A percentile compares a stretch with the other conserved stretches of the same genome.
Evolutionary conservation across 2,888 invertebrate genomes (phyloP).

Genomic region (Melieria omissa): DNA sequence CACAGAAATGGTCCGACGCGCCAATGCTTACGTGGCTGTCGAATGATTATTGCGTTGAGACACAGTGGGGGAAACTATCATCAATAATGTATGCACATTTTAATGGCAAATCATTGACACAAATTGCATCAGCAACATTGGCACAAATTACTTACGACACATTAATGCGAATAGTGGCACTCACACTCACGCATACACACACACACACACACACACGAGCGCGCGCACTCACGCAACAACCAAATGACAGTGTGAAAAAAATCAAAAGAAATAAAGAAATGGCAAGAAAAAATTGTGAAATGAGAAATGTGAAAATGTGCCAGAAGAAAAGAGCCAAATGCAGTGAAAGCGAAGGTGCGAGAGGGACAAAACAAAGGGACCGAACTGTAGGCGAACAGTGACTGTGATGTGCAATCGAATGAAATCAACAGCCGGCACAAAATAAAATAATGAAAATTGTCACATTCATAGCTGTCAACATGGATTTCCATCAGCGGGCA

Average conservation of each 20-base stretch:
- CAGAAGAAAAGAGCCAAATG: no score
- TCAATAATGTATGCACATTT: constrained; percentile 26
- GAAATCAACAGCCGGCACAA: neutral
- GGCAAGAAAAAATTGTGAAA: neutral
- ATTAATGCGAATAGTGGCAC: constrained; percentile 8
- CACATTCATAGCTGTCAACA: constrained; percentile 41
- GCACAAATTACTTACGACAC: constrained; percentile 27
- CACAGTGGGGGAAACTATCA: neutral
- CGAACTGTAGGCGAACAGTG: no score
- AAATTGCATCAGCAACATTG: constrained; percentile 29
- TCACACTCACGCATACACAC: neutral
- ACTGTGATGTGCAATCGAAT: no score
- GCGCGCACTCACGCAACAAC: neutral
- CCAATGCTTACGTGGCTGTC: no score
- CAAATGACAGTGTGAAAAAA: neutral
- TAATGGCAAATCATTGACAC: constrained; percentile 30
- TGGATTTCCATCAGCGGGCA: constrained; percentile 27
- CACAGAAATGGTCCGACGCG: no score
- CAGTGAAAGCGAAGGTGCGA: no score
- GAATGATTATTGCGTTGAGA: no score
- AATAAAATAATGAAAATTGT: constrained; percentile 40
- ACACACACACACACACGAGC: no score
- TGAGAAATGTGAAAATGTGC: neutral
- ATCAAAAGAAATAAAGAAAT: constrained; percentile 1
- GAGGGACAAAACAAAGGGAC: no score